A percentile compares a stretch with the other conserved stretches of the same genome.
phyloP scores from a whole-genome alignment of 2,113 vertebrate genomes.

The Larimichthys polyactis region DNA sequence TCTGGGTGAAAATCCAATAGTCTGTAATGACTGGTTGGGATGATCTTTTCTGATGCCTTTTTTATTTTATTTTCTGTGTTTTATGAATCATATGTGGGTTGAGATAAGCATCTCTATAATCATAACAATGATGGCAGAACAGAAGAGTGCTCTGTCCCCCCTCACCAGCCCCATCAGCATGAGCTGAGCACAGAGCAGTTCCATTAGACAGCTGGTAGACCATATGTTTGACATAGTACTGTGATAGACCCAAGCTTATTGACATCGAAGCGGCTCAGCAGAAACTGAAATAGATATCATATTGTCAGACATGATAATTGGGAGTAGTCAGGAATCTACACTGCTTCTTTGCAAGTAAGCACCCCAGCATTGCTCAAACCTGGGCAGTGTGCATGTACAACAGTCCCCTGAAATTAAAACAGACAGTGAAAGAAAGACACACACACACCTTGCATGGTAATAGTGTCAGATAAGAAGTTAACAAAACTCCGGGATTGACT shows the following conservation, averaged over 20 bases:
- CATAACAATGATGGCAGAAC: conserved; percentile 60
- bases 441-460: background rate
- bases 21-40: conserved; percentile 60
- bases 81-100: conserved; percentile 67
- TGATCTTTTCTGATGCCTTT: conserved; percentile 66
- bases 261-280: conserved; percentile 62
- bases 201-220: conserved; percentile 70
- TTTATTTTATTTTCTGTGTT: conserved; percentile 64
- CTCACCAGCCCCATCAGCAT: conserved; percentile 14
- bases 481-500: conserved; percentile 36
- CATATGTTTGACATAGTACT: conserved; percentile 64
- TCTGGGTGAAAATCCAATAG: conserved; percentile 61
- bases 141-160: conserved; percentile 42
- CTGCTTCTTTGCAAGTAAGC: conserved; percentile 39
- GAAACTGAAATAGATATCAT: conserved; percentile 49
- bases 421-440: conserved; percentile 18
- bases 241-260: conserved; percentile 56
- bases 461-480: conserved; percentile 45
- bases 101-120: conserved; percentile 69
- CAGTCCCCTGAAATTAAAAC: conserved; percentile 2
- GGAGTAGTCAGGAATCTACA: conserved; percentile 44
- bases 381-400: background rate
- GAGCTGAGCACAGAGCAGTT: conserved; percentile 54
- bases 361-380: background rate
- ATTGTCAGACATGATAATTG: conserved; percentile 55